Base-by-base conservation (phyloP, 30 jellyfish, hydroid and myxozoan genomes). In the Aurelia sp. region DNA sequence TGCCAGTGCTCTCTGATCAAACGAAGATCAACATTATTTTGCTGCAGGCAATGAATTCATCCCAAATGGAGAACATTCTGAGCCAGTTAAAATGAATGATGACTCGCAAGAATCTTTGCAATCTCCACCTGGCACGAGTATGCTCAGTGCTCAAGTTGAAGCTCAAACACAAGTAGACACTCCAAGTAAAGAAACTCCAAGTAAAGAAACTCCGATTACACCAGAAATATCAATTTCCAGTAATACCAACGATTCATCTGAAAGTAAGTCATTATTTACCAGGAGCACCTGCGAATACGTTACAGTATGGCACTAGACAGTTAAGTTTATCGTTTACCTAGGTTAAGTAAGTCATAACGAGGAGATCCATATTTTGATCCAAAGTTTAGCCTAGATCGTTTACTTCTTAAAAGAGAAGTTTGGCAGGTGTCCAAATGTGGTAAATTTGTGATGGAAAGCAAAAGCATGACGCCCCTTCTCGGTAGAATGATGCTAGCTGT, bases 81-180 rank as follows among this genome's bases (percentile, higher is more conserved):
- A 47, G 53, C 93, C 78, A 17, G 74, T 74, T 86, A 71, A 73
- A 70, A 37, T 63, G 33, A 21, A 41, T 41, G 76, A 76, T 33
- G 30, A 9, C 44, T 15, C 33, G 7, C 79, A 60, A 11, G 63
- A 82, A 51, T 41, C 83, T 4, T 22, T 16, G 27, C 51, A 20
- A 16, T 81, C 91, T 2, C 91, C 91, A 18, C 81, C 84, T 10
- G 79, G 79, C 33, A 82, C 70, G 20, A 82, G 91, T 55, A 63
- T 82, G 71, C 67, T 82, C 18, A 82, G 85, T 53, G 84, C 91
- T 18, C 91, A 82, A 41, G 85, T 82, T 40, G 91, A 82, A 22
- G 71, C 91, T 18, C 65, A 76, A 8, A 35, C 2, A 4, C 11
- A 53, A 53, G 69, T 76, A 30, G 92, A 58, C 15, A 1, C 55